phyloP scores from a whole-genome alignment of 2,888 invertebrate genomes.

The Drosophila antonietae region DNA sequence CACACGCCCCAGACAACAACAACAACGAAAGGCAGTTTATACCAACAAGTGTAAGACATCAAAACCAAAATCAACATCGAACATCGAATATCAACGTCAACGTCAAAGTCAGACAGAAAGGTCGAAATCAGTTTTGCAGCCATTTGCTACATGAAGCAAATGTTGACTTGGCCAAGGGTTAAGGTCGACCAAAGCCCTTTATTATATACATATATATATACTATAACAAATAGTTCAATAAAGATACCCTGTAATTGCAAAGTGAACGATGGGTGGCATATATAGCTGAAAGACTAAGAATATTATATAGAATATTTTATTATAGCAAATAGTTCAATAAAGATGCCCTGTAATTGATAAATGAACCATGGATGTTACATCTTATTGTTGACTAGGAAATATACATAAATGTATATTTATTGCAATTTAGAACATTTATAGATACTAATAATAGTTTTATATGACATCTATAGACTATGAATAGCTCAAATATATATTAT shows the following conservation, averaged over 20 bases:
- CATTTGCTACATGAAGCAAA: constrained; percentile 19
- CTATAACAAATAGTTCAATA: constrained; percentile 8
- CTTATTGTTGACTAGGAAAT: background rate
- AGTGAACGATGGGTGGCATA: background rate
- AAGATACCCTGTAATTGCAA: constrained; percentile 7
- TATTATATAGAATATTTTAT: background rate
- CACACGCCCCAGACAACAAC: constrained; percentile 20
- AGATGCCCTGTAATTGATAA: constrained; percentile 3
- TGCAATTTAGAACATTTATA: too few species aligned
- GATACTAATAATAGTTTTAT: too few species aligned
- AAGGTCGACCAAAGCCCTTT: constrained; percentile 27
- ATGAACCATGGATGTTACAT: background rate
- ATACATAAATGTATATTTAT: background rate
- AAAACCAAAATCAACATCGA: constrained; percentile 19
- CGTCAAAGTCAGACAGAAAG: constrained; percentile 36
- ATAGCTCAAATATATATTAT: background rate
- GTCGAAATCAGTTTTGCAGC: constrained; percentile 20
- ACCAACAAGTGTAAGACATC: constrained; percentile 28
- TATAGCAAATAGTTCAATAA: constrained; percentile 8
- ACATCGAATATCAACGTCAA: constrained; percentile 22
- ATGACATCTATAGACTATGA: background rate
- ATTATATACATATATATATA: background rate
- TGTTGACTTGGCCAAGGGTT: constrained; percentile 23
- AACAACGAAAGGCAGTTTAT: background rate
- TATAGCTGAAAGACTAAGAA: background rate